Evolutionary conservation across 2,797 vertebrate genomes (phyloP).

Genomic region (Hippoglossus hippoglossus): DNA sequence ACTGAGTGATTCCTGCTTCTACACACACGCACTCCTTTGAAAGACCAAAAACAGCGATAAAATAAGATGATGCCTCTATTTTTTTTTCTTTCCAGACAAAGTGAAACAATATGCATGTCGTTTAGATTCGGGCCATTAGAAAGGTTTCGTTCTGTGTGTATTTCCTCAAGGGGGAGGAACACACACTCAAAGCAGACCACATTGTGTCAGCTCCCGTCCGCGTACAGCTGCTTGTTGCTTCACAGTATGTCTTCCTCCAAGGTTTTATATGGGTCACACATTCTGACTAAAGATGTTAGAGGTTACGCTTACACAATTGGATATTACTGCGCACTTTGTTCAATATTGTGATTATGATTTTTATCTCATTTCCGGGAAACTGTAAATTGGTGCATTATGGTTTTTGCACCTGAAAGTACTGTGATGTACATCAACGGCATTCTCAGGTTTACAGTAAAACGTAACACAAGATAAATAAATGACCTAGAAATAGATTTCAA

Average conservation of each 20-base stretch:
- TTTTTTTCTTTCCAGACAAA: not conserved
- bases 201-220: constrained; percentile 43
- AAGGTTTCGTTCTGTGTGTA: constrained; percentile 37
- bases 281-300: constrained; percentile 54
- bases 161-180: constrained; percentile 42
- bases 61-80: constrained; percentile 13
- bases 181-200: constrained; percentile 40
- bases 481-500: not conserved
- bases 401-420: constrained; percentile 43
- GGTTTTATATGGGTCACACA: constrained; percentile 72
- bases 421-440: not conserved
- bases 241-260: constrained; percentile 64
- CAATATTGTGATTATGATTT: constrained; percentile 27
- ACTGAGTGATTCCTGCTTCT: constrained; percentile 45
- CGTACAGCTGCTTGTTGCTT: constrained; percentile 72
- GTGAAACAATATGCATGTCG: constrained; percentile 21
- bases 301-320: constrained; percentile 39
- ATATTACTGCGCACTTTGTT: constrained; percentile 42
- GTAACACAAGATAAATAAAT: not conserved
- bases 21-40: constrained; percentile 43
- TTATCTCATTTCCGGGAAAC: constrained; percentile 53
- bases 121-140: constrained; percentile 48
- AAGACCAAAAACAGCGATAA: constrained; percentile 15
- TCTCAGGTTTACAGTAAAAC: not conserved
- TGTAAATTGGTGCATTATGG: constrained; percentile 35